phyloP scores from a whole-genome alignment of 2,888 invertebrate species.

The Cantharis flavilabris region DNA sequence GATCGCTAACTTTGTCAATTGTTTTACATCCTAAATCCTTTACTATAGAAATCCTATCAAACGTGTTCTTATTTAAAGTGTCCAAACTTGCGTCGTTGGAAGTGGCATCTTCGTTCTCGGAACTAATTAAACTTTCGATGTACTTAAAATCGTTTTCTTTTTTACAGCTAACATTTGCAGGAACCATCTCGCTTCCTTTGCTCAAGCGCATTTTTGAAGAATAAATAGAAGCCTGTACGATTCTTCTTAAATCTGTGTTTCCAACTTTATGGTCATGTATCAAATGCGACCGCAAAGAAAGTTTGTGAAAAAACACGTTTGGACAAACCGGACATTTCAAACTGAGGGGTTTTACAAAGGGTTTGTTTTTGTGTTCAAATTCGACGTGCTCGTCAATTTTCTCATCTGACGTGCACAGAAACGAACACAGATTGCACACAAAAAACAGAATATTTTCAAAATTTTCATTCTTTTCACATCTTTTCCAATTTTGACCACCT shows the following conservation, averaged over 20 bases:
- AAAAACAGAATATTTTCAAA: constrained; percentile 50
- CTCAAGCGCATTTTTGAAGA: constrained; percentile 44
- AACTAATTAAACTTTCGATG: constrained; percentile 23
- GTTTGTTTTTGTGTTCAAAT: constrained; percentile 58
- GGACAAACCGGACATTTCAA: constrained; percentile 70
- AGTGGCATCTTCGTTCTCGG: constrained; percentile 22
- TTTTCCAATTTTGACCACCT: constrained; percentile 17
- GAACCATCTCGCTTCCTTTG: constrained; percentile 1
- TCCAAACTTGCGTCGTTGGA: constrained; percentile 1
- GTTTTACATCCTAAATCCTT: neutral
- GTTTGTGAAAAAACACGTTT: constrained; percentile 66
- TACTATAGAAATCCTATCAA: neutral
- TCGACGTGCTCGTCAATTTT: constrained; percentile 52
- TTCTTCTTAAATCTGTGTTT: constrained; percentile 62
- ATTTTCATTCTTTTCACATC: constrained; percentile 33
- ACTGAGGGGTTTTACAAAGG: constrained; percentile 59
- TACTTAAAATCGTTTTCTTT: constrained; percentile 35
- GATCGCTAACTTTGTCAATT: neutral
- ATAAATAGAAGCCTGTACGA: constrained; percentile 61
- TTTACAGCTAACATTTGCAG: constrained; percentile 34
- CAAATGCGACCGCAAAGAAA: constrained; percentile 67
- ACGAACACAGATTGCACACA: constrained; percentile 53
- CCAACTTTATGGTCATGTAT: constrained; percentile 72
- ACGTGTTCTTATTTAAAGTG: neutral
- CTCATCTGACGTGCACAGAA: constrained; percentile 50